Base-by-base conservation (phyloP, 2,113 vertebrate genomes). In the Australoheros scitulus region DNA sequence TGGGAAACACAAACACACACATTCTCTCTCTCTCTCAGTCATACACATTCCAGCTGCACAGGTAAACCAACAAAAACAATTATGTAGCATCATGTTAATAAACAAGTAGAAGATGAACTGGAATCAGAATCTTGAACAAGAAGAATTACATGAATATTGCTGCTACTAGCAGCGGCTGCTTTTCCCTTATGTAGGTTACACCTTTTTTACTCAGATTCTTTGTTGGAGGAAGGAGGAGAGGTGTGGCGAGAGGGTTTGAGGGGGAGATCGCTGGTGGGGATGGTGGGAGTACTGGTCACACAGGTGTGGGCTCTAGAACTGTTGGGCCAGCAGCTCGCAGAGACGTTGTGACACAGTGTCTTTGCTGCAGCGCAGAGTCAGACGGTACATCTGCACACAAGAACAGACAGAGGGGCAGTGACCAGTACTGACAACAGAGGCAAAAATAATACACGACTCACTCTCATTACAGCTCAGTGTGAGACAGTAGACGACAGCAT, bases 351-450 rank as follows among this genome's bases (percentile, higher is more conserved):
- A 97, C 55, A 98, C 97, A 0, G 96, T 92, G 90, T 98, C 97
- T 95, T 97, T 98, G 95, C 97, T 98, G 96, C 96, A 97, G 87
- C 97, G 97, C 87, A 98, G 95, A 26, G 97, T 98, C 89, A 98
- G 95, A 56, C 97, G 96, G 89, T 97, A 98, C 97, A 98, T 98
- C 97, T 98, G 92, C 11, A 32, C 0, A 55, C 13, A 70, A 24
- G 61, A 41, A 76, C 14, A 86, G 9, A 86, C 9, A 72, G 2
- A 60, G 3, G n/a, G 13, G 1, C 38, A 32, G 22, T 15, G 11
- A 34, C 11, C 29, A 36, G 9, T 3, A 1, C 6, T 5, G 47
- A 52, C 15, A 52, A 8, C 50, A 18, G 50, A 3, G 7, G 17
- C 50, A 52, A 52, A 1, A 52, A 15, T 17, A 18, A 52, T 3